Base-by-base conservation (phyloP, 2,888 invertebrate genomes). In the Drosophila ustulata region DNA sequence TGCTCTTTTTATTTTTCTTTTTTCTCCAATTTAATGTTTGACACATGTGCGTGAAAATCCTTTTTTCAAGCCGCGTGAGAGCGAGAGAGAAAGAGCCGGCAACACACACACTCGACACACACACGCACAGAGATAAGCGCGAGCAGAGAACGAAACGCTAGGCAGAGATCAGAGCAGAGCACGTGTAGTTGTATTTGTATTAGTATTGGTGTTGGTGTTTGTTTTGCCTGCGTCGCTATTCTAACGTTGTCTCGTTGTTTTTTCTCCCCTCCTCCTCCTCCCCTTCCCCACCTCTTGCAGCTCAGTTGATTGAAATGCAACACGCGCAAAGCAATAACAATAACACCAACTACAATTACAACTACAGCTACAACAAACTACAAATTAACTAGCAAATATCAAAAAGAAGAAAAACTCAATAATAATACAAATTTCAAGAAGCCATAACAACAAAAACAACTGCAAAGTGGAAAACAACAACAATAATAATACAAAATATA, bases 1-100 rank as follows among this genome's bases (percentile, higher is more conserved):
- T 56, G 11, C 46, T 50, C 34, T 49, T 51, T 34, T 26, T 13
- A 45, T 45, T 26, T 71, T 57, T 18, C 32, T n/a, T 37, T 37
- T 37, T n/a, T 11, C 3, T 37, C 37, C 37, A 37, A 37, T 37
- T 37, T 46, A 56, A 56, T 65, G 61, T 57, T 69, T 81, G 55
- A 72, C 82, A 87, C 79, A 79, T 82, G 79, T 84, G 88, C 80
- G 85, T 82, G 80, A 79, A 76, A 75, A 76, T 80, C 80, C 80
- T 80, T 76, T 73, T 61, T 49, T 46, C 32, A 32, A 32, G 32
- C 18, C 18, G 18, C 18, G 18, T 32, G 32, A 8, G n/a, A 37
- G n/a, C 37, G n/a, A 37, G n/a, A 11, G 39, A 49, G 39, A 26
- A 37, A 46, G 50, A n/a, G 9, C 30, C 41, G 41, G 32, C 46